Evolutionary conservation across 2,113 vertebrate genomes (phyloP), one percentile per base, ranked within the genome.

Genomic region (Rhodinocichla rosea): DNA sequence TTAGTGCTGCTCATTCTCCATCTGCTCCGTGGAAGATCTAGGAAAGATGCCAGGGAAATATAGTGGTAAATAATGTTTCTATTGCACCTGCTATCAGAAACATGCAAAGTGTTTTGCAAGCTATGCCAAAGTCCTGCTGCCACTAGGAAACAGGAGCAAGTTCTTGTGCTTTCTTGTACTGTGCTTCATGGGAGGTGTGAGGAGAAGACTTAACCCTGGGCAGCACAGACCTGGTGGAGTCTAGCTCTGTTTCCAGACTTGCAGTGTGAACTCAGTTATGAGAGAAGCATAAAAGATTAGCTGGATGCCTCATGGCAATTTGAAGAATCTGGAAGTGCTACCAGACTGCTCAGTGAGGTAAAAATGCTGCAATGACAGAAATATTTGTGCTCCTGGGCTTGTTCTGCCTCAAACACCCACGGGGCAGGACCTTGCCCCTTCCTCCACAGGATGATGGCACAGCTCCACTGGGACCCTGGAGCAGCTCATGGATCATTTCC

Each of bases 1-100:
- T 60, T 56, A 49, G 37, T 39, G 52, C 83, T 92, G 85, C 90
- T 87, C 90, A 44, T 92, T 81, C 94, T 75, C 93, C 94, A 96
- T 96, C 95, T 95, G 92, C 92, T 96, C 56, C 1, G 5, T 69
- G 92, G 64, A 88, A 68, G 60, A 89, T 50, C 82, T 70, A 93
- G 92, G 94, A 93, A 95, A 92, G 44, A 32, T 3, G 69, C 93
- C 92, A 96, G 92, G 56, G 87, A 96, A 92, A 94, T 35, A 49
- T 2, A 93, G 76, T 64, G 89, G 79, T 94, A 92, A 93, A 95
- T 92, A 93, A 90, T 83, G 83, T 83, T 96, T 83, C 84, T 77
- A 19, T 88, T 91, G 73, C 94, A 96, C 83, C 92, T 94, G 93
- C 64, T 78, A 65, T 83, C 2, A 7, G 90, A 92, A 64, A 68